These are phyloP conservation scores for Aulostomus chinensis DNA, from an alignment of 2,797 vertebrate species.

Conservation along the genomic window DNA sequence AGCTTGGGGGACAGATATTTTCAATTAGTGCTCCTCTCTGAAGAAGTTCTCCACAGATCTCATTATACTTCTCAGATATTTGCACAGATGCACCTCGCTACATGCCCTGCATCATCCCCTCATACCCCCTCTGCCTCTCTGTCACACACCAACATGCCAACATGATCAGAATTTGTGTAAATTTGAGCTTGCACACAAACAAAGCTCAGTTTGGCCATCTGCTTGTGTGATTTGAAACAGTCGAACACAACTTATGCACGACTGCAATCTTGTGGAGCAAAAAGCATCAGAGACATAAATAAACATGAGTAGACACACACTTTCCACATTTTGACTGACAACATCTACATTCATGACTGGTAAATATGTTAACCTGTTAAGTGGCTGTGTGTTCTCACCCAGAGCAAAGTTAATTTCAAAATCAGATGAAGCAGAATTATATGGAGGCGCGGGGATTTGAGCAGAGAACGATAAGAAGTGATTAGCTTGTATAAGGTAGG, in stretches of 20 bases:
- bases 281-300: conserved; percentile 39
- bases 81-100: conserved; percentile 40
- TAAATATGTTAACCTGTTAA: conserved; percentile 60
- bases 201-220: conserved; percentile 18
- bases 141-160: conserved; percentile 1
- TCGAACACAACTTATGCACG: conserved; percentile 17
- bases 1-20: conserved; percentile 39
- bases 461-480: conserved; percentile 25
- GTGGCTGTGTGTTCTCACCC: conserved; percentile 48
- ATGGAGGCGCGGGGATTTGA: conserved; percentile 41
- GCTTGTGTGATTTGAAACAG: conserved; percentile 14
- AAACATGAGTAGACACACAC: conserved; percentile 37
- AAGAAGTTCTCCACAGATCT: conserved; percentile 55
- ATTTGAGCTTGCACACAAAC: conserved; percentile 9
- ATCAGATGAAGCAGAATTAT: conserved; percentile 44
- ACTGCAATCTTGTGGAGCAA: conserved; percentile 35
- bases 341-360: conserved; percentile 40
- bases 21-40: conserved; percentile 50
- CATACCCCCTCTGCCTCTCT: background rate
- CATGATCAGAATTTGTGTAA: background rate
- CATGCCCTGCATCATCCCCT: conserved; percentile 3
- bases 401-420: conserved; percentile 46
- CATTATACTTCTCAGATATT: conserved; percentile 55
- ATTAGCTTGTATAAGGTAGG: conserved; percentile 39
- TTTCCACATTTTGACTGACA: conserved; percentile 36